A percentile compares a stretch with the other conserved stretches of the same genome.
phyloP scores from a whole-genome alignment of 2,113 vertebrate genomes.

The Pseudopipra pipra region DNA sequence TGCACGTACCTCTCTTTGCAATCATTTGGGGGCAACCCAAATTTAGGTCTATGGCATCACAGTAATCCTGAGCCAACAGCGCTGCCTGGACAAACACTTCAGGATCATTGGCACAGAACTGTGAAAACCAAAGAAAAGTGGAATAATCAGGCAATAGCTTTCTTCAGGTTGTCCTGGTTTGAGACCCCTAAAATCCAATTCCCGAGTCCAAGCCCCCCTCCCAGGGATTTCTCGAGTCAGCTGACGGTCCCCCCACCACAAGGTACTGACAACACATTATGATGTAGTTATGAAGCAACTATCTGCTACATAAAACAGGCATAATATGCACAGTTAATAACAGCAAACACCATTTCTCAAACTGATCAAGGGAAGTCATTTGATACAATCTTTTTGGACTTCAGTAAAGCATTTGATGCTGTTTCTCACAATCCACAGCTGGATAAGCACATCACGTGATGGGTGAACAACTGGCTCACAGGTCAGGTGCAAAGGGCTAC shows the following conservation, averaged over 20 bases:
- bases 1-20: constrained; percentile 89
- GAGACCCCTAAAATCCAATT: too few species aligned
- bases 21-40: constrained; percentile 98
- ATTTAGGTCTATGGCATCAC: constrained; percentile 94
- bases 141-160: neutral
- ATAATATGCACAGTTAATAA: neutral
- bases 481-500: neutral
- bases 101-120: constrained; percentile 98
- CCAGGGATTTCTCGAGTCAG: too few species aligned
- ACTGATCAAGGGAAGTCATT: neutral
- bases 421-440: neutral
- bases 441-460: neutral
- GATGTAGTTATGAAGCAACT: neutral
- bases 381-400: neutral
- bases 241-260: too few species aligned
- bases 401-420: neutral
- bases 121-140: constrained; percentile 22
- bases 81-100: constrained; percentile 94
- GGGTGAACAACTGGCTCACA: neutral
- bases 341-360: neutral
- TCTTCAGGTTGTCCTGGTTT: neutral
- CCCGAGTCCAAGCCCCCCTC: too few species aligned
- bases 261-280: neutral
- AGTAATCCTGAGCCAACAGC: constrained; percentile 90
- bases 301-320: neutral